These are phyloP conservation scores for Coryphaenoides rupestris DNA, from an alignment of 2,113 vertebrate species.

Conservation along the genomic window DNA sequence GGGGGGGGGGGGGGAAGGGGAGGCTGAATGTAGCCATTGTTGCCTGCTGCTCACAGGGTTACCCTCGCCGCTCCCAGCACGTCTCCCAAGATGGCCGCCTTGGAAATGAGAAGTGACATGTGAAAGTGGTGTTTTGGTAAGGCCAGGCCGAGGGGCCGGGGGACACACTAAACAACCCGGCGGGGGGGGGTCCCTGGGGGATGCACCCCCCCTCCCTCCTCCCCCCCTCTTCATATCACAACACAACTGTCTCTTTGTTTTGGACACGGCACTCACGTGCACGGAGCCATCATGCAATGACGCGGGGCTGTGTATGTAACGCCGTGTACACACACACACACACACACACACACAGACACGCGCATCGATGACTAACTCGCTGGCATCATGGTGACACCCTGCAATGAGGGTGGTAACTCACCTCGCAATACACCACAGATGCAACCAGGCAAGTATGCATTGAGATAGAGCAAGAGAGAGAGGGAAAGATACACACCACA, in stretches of 20 bases:
- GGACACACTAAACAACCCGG: constrained; percentile 61
- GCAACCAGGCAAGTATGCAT: too few relatives aligned
- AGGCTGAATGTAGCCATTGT: constrained; percentile 60
- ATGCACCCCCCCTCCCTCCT: too few relatives aligned
- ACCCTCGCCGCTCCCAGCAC: constrained; percentile 17
- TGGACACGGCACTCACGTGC: too few relatives aligned
- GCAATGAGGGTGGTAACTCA: not conserved
- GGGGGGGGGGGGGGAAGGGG: constrained; percentile 12
- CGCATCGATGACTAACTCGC: not conserved
- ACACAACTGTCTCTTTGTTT: constrained; percentile 59
- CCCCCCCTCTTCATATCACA: constrained; percentile 21
- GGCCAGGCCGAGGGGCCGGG: constrained; percentile 43
- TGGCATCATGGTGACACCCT: not conserved
- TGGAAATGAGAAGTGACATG: constrained; percentile 71
- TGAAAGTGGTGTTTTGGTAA: constrained; percentile 72
- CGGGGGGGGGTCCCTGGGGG: too few relatives aligned
- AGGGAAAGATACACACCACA: constrained; percentile 6
- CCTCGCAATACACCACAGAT: not conserved
- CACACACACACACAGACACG: constrained; percentile 7
- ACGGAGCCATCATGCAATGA: too few relatives aligned
- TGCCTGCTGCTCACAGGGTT: constrained; percentile 26
- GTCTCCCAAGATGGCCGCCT: constrained; percentile 19
- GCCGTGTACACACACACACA: constrained; percentile 8
- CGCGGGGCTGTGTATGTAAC: not conserved
- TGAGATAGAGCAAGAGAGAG: too few relatives aligned